A percentile compares a stretch with the other conserved stretches of the same genome.
Evolutionary conservation across 2,113 vertebrate genomes (phyloP).

Genomic region (Anhinga rufa): DNA sequence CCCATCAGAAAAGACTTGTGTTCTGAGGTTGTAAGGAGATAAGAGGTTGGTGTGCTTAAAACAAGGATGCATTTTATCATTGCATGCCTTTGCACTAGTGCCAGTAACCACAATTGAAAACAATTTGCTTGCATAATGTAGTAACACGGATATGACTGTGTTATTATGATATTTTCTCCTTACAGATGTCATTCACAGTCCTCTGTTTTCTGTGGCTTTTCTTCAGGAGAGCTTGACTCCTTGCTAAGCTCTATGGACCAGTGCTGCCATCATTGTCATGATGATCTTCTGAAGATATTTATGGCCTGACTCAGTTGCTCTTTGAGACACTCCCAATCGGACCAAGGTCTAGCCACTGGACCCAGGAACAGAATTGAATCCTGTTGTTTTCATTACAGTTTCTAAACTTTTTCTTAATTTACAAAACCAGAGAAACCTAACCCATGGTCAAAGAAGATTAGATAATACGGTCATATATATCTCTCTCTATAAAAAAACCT

Average conservation of each 20-base stretch:
- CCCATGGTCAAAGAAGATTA: background rate
- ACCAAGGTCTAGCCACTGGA: background rate
- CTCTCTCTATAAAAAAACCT: background rate
- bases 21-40: background rate
- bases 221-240: background rate
- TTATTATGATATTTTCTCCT: background rate
- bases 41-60: background rate
- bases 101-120: background rate
- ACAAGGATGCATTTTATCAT: background rate
- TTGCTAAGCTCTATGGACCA: background rate
- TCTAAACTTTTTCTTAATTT: background rate
- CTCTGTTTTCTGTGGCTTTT: background rate
- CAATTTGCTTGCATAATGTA: background rate
- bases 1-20: background rate
- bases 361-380: background rate
- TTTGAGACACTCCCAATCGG: background rate
- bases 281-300: background rate
- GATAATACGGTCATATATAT: background rate
- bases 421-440: background rate
- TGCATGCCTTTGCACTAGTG: background rate
- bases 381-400: background rate
- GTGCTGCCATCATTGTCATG: rapidly evolving
- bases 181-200: background rate
- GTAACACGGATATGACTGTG: background rate
- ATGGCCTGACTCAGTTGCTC: background rate